These are phyloP conservation scores for Festucalex cinctus DNA, from an alignment of 2,113 vertebrate genomes.

Conservation along the genomic window DNA sequence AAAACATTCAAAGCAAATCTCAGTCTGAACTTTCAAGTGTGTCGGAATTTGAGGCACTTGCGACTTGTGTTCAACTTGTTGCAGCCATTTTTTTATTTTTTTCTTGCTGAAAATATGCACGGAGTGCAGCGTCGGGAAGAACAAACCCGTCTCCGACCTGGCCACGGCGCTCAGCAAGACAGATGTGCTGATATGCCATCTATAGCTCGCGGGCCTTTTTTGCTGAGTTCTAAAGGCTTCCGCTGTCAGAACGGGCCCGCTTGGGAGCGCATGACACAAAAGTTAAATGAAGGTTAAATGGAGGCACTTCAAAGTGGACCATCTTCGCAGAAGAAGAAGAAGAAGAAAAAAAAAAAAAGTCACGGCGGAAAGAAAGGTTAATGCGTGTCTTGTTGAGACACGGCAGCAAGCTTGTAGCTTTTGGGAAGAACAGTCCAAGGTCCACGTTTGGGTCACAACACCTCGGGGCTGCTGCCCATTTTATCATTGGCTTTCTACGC, in stretches of 20 bases:
- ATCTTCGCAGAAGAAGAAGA: constrained; percentile 30
- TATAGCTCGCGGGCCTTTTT: constrained; percentile 58
- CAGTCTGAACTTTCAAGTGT: background rate
- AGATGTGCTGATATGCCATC: constrained; percentile 70
- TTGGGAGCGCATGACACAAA: constrained; percentile 60
- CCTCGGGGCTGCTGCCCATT: constrained; percentile 43
- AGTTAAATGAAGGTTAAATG: constrained; percentile 75
- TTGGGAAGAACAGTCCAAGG: constrained; percentile 50
- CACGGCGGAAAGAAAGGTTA: constrained; percentile 67
- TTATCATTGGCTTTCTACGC: constrained; percentile 43
- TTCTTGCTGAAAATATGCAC: background rate
- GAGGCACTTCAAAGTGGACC: constrained; percentile 70
- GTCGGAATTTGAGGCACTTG: background rate
- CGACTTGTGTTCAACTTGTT: background rate
- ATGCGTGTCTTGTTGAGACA: constrained; percentile 70
- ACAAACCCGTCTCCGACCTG: constrained; percentile 39
- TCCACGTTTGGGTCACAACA: constrained; percentile 58
- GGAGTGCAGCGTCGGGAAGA: constrained; percentile 19
- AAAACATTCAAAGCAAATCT: too few species aligned
- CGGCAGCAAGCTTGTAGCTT: constrained; percentile 65
- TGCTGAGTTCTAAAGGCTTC: constrained; percentile 69
- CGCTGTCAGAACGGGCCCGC: constrained; percentile 55
- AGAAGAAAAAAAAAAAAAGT: constrained; percentile 30
- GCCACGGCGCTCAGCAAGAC: constrained; percentile 48
- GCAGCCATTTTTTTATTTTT: background rate